These are phyloP conservation scores for Chrysina gloriosa DNA, from an alignment of 2,888 invertebrate species.

Conservation along the genomic window DNA sequence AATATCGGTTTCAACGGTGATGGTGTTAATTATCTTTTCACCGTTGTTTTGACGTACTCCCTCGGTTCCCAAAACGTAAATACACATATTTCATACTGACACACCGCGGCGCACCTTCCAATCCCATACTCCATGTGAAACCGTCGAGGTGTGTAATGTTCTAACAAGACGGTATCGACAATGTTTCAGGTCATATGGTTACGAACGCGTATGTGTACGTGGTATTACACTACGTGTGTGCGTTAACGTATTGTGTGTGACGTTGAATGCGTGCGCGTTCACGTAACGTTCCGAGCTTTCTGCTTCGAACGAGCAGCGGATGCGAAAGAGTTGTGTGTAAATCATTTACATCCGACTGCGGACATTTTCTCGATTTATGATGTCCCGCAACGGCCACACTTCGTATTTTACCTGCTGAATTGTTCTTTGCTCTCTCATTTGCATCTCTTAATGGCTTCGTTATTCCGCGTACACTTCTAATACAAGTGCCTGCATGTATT, in stretches of 20 bases:
- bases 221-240: no score
- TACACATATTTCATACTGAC: constrained; percentile 29
- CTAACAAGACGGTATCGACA: constrained; percentile 35
- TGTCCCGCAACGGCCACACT: constrained; percentile 47
- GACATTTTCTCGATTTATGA: constrained; percentile 57
- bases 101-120: constrained; percentile 32
- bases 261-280: constrained; percentile 11
- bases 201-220: not conserved
- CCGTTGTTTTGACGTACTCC: constrained; percentile 20
- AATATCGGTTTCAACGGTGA: constrained; percentile 13
- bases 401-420: constrained; percentile 46
- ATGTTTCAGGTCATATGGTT: constrained; percentile 24
- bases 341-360: constrained; percentile 60
- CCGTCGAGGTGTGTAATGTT: constrained; percentile 37
- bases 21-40: constrained; percentile 24
- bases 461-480: constrained; percentile 4
- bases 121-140: constrained; percentile 35
- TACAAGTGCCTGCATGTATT: not conserved
- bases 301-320: constrained; percentile 51
- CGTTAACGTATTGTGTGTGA: not conserved
- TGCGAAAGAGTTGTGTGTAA: constrained; percentile 55
- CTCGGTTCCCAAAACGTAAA: constrained; percentile 5
- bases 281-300: constrained; percentile 24
- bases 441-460: constrained; percentile 47
- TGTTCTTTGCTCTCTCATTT: constrained; percentile 45